Conservation (phyloP, 2,113 vertebrate species). For the Telmatochromis sp. region DNA sequence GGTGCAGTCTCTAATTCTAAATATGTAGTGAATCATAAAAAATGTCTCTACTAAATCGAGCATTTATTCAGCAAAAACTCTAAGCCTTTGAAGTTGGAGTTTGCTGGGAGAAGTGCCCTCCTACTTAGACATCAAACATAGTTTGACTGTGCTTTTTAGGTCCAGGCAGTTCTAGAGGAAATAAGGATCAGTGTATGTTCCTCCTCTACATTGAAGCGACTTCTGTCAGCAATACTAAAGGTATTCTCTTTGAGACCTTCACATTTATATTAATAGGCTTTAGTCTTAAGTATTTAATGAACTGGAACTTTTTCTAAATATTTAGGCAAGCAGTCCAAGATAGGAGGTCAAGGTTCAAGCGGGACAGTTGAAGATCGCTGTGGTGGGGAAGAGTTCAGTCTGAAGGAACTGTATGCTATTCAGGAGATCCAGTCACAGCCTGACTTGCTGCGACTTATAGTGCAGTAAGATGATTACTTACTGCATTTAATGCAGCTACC, state of each 20-base stretch:
- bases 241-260: constrained; percentile 19
- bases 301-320: neutral
- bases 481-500: neutral
- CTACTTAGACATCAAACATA: neutral
- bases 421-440: constrained; percentile 96
- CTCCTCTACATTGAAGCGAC: constrained; percentile 91
- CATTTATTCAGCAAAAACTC: neutral
- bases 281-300: neutral
- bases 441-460: constrained; percentile 73
- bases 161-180: constrained; percentile 79
- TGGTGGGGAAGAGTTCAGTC: constrained; percentile 82
- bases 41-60: neutral
- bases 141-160: neutral
- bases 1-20: neutral
- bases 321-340: constrained; percentile 46
- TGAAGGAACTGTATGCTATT: constrained; percentile 94
- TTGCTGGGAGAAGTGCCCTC: neutral
- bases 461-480: constrained; percentile 41
- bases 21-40: neutral
- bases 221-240: constrained; percentile 93
- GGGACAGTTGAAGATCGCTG: constrained; percentile 66
- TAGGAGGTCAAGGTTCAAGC: constrained; percentile 61
- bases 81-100: neutral
- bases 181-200: constrained; percentile 96
- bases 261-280: neutral